Percentiles rank a stretch among this genome's conserved stretches.
Evolutionary conservation across 2,888 invertebrate species (phyloP).

Genomic region (Syritta pipiens): DNA sequence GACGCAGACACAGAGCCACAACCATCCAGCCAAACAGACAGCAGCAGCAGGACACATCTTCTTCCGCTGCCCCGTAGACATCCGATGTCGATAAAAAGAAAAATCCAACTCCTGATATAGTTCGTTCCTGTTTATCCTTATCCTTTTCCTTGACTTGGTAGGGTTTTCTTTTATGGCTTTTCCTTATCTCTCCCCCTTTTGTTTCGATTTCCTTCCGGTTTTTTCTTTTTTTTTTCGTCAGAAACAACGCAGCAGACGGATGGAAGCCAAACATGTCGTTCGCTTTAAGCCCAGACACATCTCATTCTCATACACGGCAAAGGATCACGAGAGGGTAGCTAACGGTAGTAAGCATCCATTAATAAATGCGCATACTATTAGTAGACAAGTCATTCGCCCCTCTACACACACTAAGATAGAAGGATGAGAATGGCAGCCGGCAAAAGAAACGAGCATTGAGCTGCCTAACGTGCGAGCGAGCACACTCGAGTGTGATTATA

Average conservation of each 20-base stretch:
- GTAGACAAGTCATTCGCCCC: constrained; percentile 37
- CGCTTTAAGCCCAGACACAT: too few species aligned
- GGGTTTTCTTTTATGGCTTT: constrained; percentile 42
- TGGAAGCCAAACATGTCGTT: too few species aligned
- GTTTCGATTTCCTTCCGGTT: constrained; percentile 41
- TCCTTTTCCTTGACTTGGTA: constrained; percentile 1
- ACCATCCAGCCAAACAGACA: too few species aligned
- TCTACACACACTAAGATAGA: not conserved
- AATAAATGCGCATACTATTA: constrained; percentile 68
- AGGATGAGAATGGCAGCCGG: not conserved
- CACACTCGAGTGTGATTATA: constrained; percentile 1
- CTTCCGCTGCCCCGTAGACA: too few species aligned
- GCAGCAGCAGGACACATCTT: too few species aligned
- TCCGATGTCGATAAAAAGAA: constrained; percentile 59
- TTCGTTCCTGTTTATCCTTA: constrained; percentile 25
- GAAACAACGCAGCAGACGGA: too few species aligned
- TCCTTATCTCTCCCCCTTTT: constrained; percentile 33
- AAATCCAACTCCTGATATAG: constrained; percentile 20
- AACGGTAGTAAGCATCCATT: too few species aligned
- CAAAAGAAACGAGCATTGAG: constrained; percentile 10
- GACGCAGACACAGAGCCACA: constrained; percentile 9
- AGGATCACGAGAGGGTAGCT: too few species aligned
- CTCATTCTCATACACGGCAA: too few species aligned
- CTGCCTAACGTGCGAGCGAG: constrained; percentile 9
- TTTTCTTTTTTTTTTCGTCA: too few species aligned